Evolutionary conservation across 1,140 invertebrate genomes (phyloP).

Genomic region (Aricia agestis): DNA sequence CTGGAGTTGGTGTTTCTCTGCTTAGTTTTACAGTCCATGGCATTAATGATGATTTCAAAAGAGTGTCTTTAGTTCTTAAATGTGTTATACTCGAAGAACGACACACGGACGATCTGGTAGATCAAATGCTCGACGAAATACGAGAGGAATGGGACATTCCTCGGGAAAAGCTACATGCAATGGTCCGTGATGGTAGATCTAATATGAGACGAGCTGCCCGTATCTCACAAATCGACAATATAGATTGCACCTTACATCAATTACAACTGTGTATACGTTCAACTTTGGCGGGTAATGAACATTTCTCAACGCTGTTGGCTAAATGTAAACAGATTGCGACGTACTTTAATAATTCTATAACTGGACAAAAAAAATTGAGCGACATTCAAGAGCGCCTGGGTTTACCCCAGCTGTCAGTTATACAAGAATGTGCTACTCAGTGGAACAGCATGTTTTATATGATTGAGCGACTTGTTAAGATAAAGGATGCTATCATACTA

Average conservation of each 20-base stretch:
- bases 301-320: slow-evolving; percentile 9
- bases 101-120: slow-evolving; percentile 16
- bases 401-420: slow-evolving; percentile 11
- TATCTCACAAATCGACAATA: slow-evolving; percentile 16
- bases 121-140: slow-evolving; percentile 19
- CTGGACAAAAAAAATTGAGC: slow-evolving; percentile 15
- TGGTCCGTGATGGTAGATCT: slow-evolving; percentile 16
- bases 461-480: slow-evolving; percentile 32
- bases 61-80: slow-evolving; percentile 15
- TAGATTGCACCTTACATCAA: slow-evolving; percentile 19
- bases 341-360: slow-evolving; percentile 10
- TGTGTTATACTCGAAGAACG: slow-evolving; percentile 16
- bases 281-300: slow-evolving; percentile 9
- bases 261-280: slow-evolving; percentile 17
- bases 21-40: slow-evolving; percentile 20
- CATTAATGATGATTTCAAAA: slow-evolving; percentile 19
- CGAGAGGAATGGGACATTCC: slow-evolving; percentile 17
- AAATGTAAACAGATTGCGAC: slow-evolving; percentile 12
- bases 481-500: slow-evolving; percentile 31
- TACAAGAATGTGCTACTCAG: slow-evolving; percentile 16
- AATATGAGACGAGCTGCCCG: slow-evolving; percentile 8
- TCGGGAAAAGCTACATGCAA: slow-evolving; percentile 13
- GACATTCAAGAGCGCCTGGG: slow-evolving; percentile 13
- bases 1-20: slow-evolving; percentile 17
- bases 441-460: slow-evolving; percentile 35